Evolutionary conservation across 2,888 invertebrate genomes (phyloP).

Genomic region (Endotricha flammealis): DNA sequence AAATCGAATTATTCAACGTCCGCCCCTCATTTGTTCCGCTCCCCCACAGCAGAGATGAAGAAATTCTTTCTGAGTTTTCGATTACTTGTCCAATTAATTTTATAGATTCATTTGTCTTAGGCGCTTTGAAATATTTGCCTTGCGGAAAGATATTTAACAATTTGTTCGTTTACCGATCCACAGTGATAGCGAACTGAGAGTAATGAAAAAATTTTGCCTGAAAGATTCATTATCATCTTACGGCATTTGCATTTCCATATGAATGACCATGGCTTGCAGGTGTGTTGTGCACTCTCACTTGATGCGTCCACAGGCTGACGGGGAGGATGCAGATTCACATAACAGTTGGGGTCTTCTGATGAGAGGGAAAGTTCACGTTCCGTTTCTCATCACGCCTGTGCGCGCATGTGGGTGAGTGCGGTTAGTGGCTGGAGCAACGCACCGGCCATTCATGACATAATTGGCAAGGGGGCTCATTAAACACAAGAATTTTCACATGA

Average conservation of each 20-base stretch:
- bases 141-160: conserved; percentile 14
- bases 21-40: conserved; percentile 75
- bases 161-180: conserved; percentile 6
- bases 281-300: conserved; percentile 23
- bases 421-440: conserved; percentile 66
- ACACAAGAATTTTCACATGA: conserved; percentile 52
- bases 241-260: not conserved
- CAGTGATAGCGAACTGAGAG: not conserved
- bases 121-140: conserved; percentile 54
- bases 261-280: not conserved
- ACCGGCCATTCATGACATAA: conserved; percentile 71
- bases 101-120: conserved; percentile 76
- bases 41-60: conserved; percentile 73
- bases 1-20: conserved; percentile 79
- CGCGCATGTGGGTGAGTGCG: conserved; percentile 73
- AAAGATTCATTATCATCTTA: not conserved
- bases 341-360: conserved; percentile 56
- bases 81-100: conserved; percentile 79
- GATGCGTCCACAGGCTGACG: conserved; percentile 23
- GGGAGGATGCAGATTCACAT: conserved; percentile 31
- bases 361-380: conserved; percentile 75
- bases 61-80: conserved; percentile 78
- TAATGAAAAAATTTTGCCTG: not conserved
- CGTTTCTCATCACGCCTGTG: conserved; percentile 66
- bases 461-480: conserved; percentile 68